Conservation (phyloP, 2,113 vertebrate species). For the Anarhynchus alexandrinus region DNA sequence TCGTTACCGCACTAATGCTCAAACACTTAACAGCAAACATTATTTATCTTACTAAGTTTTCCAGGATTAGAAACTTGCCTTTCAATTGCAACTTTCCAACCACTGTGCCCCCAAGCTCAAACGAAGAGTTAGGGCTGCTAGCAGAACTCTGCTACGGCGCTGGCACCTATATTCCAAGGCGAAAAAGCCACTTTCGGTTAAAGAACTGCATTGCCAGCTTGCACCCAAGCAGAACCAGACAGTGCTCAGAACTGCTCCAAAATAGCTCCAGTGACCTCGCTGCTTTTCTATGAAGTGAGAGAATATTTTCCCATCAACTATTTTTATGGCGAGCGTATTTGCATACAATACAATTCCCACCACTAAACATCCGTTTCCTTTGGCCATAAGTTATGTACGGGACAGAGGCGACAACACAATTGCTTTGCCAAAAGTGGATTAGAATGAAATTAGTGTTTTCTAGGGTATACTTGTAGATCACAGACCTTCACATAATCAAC, state of each 20-base stretch:
- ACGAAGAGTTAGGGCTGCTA: neutral
- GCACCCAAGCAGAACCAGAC: neutral
- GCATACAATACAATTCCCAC: slow-evolving; percentile 43
- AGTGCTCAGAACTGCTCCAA: neutral
- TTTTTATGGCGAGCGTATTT: slow-evolving; percentile 39
- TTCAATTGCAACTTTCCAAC: neutral
- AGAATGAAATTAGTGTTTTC: neutral
- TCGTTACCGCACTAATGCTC: neutral
- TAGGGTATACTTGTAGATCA: neutral
- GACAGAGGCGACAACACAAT: slow-evolving; percentile 3
- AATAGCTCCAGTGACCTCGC: slow-evolving; percentile 32
- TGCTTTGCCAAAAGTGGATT: neutral
- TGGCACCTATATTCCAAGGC: neutral
- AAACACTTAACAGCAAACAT: neutral
- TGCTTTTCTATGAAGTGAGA: slow-evolving; percentile 7
- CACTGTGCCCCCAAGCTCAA: neutral
- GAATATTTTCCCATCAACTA: slow-evolving; percentile 42
- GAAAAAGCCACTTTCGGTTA: neutral
- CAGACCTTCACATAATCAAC: neutral
- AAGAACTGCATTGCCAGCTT: neutral
- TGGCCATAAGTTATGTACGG: neutral
- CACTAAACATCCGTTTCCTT: slow-evolving; percentile 51
- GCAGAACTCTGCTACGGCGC: neutral
- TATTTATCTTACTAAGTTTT: neutral
- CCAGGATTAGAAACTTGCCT: slow-evolving; percentile 1